phyloP scores from a whole-genome alignment of 2,888 invertebrate species.

The Ophion ventricosus region DNA sequence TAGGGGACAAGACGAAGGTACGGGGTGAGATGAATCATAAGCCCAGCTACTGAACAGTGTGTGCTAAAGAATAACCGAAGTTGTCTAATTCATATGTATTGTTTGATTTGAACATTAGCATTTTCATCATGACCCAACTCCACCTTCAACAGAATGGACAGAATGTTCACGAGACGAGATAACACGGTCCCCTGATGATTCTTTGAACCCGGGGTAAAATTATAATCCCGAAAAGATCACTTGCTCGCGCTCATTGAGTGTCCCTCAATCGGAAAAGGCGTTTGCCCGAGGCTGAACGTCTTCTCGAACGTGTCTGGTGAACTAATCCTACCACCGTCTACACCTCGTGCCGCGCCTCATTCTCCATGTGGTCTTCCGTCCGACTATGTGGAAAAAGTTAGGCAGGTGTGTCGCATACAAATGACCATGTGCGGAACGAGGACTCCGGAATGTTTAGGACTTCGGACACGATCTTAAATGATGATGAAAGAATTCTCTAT shows the following conservation, averaged over 20 bases:
- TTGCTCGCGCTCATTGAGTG: not conserved
- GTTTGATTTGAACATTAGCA: too few relatives aligned
- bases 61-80: too few relatives aligned
- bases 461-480: conserved; percentile 45
- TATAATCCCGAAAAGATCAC: not conserved
- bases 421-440: conserved; percentile 42
- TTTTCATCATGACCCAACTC: too few relatives aligned
- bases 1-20: too few relatives aligned
- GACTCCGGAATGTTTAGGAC: conserved; percentile 10
- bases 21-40: too few relatives aligned
- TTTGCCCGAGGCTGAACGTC: conserved; percentile 33
- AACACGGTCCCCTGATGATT: conserved; percentile 12
- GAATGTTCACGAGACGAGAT: conserved; percentile 24
- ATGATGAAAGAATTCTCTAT: conserved; percentile 70
- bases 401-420: conserved; percentile 41
- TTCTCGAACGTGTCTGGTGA: conserved; percentile 42
- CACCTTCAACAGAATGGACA: not conserved
- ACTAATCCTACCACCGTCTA: conserved; percentile 41
- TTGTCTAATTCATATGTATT: too few relatives aligned
- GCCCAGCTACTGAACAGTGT: too few relatives aligned
- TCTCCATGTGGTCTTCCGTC: conserved; percentile 13
- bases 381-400: conserved; percentile 16
- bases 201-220: conserved; percentile 11
- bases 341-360: conserved; percentile 13
- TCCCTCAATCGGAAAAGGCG: not conserved